Percentiles rank a stretch among this genome's conserved stretches.
Conservation (phyloP, 2,797 vertebrate species). For the Ctenopoma multispine region DNA sequence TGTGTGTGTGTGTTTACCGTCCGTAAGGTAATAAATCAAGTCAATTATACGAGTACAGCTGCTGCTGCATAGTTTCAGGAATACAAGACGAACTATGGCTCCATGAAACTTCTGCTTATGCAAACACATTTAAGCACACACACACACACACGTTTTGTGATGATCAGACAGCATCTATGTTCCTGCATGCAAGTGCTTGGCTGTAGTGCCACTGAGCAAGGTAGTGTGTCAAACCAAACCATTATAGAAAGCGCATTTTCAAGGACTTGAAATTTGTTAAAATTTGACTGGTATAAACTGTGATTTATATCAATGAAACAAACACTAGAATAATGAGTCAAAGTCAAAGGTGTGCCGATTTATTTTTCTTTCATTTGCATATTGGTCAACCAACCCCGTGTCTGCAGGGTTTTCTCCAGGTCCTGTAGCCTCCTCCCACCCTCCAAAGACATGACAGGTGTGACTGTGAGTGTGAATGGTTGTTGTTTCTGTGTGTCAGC, state of each 20-base stretch:
- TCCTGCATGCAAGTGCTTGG: background rate
- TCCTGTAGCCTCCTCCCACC: too few relatives aligned
- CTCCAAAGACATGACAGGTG: too few relatives aligned
- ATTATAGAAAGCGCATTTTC: background rate
- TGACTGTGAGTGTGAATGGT: too few relatives aligned
- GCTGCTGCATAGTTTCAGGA: constrained; percentile 53
- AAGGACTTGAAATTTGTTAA: background rate
- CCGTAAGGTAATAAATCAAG: constrained; percentile 57
- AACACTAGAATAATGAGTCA: background rate
- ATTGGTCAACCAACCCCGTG: too few relatives aligned
- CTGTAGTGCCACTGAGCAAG: background rate
- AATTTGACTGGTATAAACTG: background rate
- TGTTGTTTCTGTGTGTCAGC: too few relatives aligned
- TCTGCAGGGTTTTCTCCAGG: too few relatives aligned
- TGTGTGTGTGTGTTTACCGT: constrained; percentile 8
- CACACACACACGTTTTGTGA: background rate
- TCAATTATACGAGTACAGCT: constrained; percentile 54
- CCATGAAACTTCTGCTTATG: constrained; percentile 11
- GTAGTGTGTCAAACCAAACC: background rate
- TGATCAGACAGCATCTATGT: background rate
- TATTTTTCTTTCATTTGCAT: too few relatives aligned
- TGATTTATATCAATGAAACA: background rate
- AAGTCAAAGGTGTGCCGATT: too few relatives aligned
- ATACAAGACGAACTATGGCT: constrained; percentile 36
- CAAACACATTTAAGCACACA: constrained; percentile 1